Evolutionary conservation across 2,797 vertebrate species (phyloP).

Genomic region (Liparis tanakae): DNA sequence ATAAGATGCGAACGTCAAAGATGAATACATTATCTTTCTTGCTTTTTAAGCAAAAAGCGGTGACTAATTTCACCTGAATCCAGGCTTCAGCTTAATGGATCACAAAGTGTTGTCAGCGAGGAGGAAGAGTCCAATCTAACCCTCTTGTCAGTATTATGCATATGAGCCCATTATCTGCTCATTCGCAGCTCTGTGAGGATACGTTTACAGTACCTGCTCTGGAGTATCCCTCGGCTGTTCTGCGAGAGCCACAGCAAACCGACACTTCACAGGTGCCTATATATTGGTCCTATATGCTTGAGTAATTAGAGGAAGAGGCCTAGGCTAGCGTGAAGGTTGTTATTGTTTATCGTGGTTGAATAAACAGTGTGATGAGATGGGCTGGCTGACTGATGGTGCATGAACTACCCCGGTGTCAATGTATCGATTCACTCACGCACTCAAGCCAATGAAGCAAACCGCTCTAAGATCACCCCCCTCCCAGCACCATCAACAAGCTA

Average conservation of each 20-base stretch:
- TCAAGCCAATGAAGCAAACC: conserved; percentile 62
- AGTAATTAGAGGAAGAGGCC: conserved; percentile 65
- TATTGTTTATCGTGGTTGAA: conserved; percentile 75
- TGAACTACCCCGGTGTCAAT: conserved; percentile 58
- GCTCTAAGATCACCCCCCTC: conserved; percentile 26
- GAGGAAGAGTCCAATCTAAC: conserved; percentile 59
- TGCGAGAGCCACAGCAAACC: conserved; percentile 12
- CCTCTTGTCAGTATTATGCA: conserved; percentile 75
- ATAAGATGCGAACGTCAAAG: conserved; percentile 26
- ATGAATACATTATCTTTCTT: conserved; percentile 30
- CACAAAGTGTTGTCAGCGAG: conserved; percentile 59
- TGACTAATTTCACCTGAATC: conserved; percentile 61
- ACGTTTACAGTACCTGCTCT: conserved; percentile 40
- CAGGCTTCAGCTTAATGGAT: conserved; percentile 59
- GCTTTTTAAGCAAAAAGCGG: conserved; percentile 50
- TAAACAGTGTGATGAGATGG: conserved; percentile 75
- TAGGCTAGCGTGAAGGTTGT: conserved; percentile 63
- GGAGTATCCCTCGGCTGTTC: conserved; percentile 34
- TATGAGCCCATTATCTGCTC: conserved; percentile 77
- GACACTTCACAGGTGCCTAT: conserved; percentile 42
- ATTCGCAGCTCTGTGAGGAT: conserved; percentile 61
- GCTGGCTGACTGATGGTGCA: conserved; percentile 67
- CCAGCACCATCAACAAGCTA: conserved; percentile 37
- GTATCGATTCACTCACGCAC: conserved; percentile 66
- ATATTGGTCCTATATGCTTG: conserved; percentile 41